These are phyloP conservation scores for Stenurella melanura DNA, from an alignment of 2,888 invertebrate genomes.

Conservation along the genomic window DNA sequence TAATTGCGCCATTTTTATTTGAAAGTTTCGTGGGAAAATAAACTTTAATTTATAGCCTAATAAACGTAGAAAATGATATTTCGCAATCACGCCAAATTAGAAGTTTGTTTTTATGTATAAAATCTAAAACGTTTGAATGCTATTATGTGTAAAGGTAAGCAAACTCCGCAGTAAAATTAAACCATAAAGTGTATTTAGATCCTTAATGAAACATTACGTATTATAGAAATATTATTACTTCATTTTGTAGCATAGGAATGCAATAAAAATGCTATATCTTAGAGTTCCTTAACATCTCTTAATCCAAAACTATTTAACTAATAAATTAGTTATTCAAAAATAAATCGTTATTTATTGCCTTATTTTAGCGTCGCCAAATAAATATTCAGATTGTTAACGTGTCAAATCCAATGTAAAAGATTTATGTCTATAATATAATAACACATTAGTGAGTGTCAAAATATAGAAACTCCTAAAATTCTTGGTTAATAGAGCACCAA, in stretches of 20 bases:
- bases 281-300: not conserved
- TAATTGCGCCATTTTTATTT: not conserved
- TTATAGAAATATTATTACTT: conserved; percentile 7
- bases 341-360: conserved; percentile 24
- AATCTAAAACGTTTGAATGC: conserved; percentile 7
- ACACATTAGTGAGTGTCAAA: conserved; percentile 37
- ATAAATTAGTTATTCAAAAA: conserved; percentile 19
- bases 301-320: conserved; percentile 8
- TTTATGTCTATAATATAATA: conserved; percentile 27
- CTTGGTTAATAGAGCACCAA: conserved; percentile 22
- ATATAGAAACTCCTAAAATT: conserved; percentile 21
- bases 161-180: not conserved
- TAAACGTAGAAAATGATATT: conserved; percentile 2
- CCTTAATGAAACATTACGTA: conserved; percentile 4
- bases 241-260: not conserved
- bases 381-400: conserved; percentile 19
- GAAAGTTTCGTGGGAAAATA: not conserved
- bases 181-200: conserved; percentile 7
- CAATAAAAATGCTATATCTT: not conserved
- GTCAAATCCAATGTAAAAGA: conserved; percentile 26
- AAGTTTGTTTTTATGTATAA: conserved; percentile 4
- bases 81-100: conserved; percentile 12
- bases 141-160: not conserved
- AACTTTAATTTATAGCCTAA: conserved; percentile 7
- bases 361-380: conserved; percentile 8